Evolutionary conservation across 1,140 invertebrate species (phyloP), one percentile per base, ranked within the genome.

Genomic region (Helicoverpa armigera): DNA sequence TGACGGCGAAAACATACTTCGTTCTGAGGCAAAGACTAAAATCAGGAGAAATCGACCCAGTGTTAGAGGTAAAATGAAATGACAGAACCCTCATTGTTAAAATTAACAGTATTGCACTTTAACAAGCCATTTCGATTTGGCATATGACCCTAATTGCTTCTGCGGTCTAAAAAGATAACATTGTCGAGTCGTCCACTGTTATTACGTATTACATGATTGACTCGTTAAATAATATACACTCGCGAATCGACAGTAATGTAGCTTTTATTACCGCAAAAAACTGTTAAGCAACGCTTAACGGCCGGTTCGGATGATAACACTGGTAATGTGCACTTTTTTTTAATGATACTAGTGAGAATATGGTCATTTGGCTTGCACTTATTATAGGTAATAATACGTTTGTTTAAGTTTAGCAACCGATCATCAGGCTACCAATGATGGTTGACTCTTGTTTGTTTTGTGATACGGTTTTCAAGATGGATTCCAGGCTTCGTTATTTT

Each of bases 231-330:
- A 67, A 51, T 67, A 51, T 77, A 48, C 16, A 43, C 53, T 70
- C 65, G 51, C 76, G 29, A 48, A 79, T 58, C 50, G 23, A 43
- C 51, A 35, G 61, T 78, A 74, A 80, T 79, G 77, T 50, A 69
- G 29, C 48, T 78, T 86, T 83, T 81, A 80, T 85, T 83, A 77
- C 72, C 13, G 23, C 35, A 79, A 83, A 77, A 72, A 65, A 63
- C 14, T 48, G 48, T 84, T 78, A 82, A 74, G 77, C 76, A 83
- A 79, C 50, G 7, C 53, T 77, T 77, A 53, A 67, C 51, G 31
- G 61, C 60, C 56, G 65, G 67, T 70, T 72, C 51, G 18, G 18
- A 70, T 53, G 18, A 13, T 61, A 73, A 74, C 72, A 50, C 35
- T 60, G 29, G 53, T 73, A 73, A 73, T 56, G 70, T 50, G 43